phyloP scores from a whole-genome alignment of 2,797 vertebrate genomes.

The Hoplostethus mediterraneus region DNA sequence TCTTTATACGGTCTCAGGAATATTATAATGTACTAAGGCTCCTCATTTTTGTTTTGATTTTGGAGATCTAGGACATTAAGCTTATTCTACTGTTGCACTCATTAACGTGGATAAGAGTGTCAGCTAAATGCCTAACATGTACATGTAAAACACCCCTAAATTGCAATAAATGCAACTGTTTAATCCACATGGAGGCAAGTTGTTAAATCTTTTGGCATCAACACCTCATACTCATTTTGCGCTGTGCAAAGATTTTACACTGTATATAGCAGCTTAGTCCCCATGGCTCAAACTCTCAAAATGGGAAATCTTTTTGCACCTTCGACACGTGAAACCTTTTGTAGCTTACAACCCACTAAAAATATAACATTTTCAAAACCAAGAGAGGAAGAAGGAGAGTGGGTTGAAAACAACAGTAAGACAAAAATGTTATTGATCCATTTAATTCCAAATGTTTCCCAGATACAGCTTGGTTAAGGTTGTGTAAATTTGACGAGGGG shows the following conservation, averaged over 20 bases:
- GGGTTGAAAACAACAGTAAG: background rate
- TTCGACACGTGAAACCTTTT: constrained; percentile 1
- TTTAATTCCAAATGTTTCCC: constrained; percentile 10
- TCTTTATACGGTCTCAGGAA: constrained; percentile 1
- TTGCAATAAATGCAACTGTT: background rate
- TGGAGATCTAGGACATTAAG: background rate
- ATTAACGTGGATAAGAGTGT: background rate
- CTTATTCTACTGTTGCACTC: background rate
- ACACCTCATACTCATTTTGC: no score
- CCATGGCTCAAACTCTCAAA: constrained; percentile 1
- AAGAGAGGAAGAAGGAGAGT: background rate
- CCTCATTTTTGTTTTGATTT: constrained; percentile 41
- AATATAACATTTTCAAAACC: constrained; percentile 10
- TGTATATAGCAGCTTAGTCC: no score
- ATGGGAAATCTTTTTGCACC: background rate
- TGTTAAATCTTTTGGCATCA: background rate
- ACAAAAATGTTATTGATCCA: background rate
- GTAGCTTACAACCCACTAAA: background rate
- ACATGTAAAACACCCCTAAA: background rate
- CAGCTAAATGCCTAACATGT: background rate
- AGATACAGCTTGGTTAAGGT: background rate
- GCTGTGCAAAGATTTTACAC: no score
- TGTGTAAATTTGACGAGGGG: background rate
- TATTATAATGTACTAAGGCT: background rate
- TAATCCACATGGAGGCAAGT: background rate